phyloP scores from a whole-genome alignment of 2,888 invertebrate genomes.

The Apodemia hepburni region DNA sequence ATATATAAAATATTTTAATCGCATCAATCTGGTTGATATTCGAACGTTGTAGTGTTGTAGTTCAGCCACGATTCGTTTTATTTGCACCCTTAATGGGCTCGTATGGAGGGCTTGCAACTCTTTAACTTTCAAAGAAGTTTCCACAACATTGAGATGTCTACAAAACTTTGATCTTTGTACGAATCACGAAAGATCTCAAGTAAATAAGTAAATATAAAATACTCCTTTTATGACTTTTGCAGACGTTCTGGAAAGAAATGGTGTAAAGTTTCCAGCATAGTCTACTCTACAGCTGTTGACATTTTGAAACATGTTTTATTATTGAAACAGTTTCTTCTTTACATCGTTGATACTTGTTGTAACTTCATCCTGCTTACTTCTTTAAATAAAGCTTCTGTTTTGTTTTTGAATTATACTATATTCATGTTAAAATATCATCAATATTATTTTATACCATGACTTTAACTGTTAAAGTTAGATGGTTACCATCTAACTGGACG shows the following conservation, averaged over 20 bases:
- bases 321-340: not conserved
- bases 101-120: not conserved
- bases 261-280: not conserved
- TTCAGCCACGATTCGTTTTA: not conserved
- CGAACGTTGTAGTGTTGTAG: not conserved
- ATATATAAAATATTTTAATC: too few species aligned
- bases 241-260: not conserved
- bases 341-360: too few species aligned
- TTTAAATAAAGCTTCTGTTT: too few species aligned
- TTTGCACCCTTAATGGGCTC: not conserved
- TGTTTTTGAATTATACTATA: too few species aligned
- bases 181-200: not conserved
- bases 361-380: not conserved
- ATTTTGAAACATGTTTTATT: not conserved
- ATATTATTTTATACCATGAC: too few species aligned
- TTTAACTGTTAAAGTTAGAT: too few species aligned
- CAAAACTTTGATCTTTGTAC: slow-evolving; percentile 4
- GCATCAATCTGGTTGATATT: too few species aligned
- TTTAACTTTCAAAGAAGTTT: slow-evolving; percentile 5
- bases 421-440: too few species aligned
- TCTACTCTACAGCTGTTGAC: not conserved
- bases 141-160: not conserved
- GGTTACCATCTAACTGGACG: too few species aligned
- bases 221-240: not conserved
- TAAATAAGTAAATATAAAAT: not conserved